phyloP scores from a whole-genome alignment of 2,797 vertebrate genomes.

The Pangasius krempfi region DNA sequence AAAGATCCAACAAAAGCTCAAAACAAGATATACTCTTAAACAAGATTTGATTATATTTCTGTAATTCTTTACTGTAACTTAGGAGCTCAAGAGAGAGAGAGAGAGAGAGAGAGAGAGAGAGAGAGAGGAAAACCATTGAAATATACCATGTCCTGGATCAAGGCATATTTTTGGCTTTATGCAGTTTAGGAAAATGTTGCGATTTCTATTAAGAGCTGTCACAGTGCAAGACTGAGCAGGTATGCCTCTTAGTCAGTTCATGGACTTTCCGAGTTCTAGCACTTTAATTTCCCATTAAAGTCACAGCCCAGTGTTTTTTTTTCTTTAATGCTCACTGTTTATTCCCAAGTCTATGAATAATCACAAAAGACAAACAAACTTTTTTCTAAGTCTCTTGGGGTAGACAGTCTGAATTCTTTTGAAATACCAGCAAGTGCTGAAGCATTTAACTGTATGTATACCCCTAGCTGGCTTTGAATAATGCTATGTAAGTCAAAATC shows the following conservation, averaged over 20 bases:
- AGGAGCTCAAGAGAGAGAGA: neutral
- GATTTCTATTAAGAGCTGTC: neutral
- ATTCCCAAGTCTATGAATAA: constrained; percentile 47
- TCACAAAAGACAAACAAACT: constrained; percentile 34
- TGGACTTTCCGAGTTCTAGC: neutral
- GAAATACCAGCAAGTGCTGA: neutral
- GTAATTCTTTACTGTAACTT: neutral
- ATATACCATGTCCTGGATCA: neutral
- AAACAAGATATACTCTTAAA: neutral
- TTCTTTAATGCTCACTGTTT: constrained; percentile 47
- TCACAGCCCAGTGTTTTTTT: constrained; percentile 52
- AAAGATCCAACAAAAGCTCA: constrained; percentile 23
- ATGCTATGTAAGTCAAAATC: neutral
- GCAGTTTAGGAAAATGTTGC: neutral
- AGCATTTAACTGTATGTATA: neutral
- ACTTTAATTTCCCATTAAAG: constrained; percentile 43
- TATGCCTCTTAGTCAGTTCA: constrained; percentile 39
- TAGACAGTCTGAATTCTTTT: neutral
- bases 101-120: neutral
- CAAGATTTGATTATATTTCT: neutral
- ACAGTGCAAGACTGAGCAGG: constrained; percentile 52
- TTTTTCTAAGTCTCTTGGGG: neutral
- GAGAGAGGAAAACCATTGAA: neutral
- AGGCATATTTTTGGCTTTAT: neutral
- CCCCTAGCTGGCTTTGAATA: neutral